These are phyloP conservation scores for Tychaedon coryphoeus DNA, from an alignment of 2,113 vertebrate species.

Conservation along the genomic window DNA sequence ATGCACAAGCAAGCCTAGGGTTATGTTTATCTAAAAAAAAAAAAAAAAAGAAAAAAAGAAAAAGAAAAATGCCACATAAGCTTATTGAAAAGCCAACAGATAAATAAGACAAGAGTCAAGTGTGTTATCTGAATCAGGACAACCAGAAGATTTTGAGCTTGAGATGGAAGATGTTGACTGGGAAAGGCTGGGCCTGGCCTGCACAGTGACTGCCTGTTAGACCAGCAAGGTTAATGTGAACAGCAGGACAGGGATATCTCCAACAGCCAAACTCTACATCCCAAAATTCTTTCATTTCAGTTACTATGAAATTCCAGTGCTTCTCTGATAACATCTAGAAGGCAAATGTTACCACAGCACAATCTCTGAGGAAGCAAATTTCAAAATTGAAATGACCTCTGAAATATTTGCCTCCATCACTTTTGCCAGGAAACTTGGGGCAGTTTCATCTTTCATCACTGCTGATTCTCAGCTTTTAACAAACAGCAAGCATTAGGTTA, in stretches of 20 bases:
- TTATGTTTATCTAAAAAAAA: not conserved
- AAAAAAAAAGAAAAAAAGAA: not conserved
- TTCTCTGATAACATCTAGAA: constrained; percentile 49
- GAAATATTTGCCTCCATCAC: constrained; percentile 13
- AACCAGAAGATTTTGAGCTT: not conserved
- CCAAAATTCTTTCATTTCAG: constrained; percentile 21
- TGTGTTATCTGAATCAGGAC: rapidly evolving
- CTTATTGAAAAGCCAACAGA: not conserved
- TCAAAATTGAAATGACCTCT: constrained; percentile 42
- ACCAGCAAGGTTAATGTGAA: not conserved
- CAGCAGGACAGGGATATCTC: not conserved
- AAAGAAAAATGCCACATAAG: not conserved
- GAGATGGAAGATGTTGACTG: not conserved
- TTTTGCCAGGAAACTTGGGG: constrained; percentile 44
- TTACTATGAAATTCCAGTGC: not conserved
- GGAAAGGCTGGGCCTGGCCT: not conserved
- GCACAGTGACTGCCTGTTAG: not conserved
- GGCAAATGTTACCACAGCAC: constrained; percentile 7
- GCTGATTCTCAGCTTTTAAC: not conserved
- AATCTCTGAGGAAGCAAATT: constrained; percentile 48
- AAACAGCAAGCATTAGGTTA: not conserved
- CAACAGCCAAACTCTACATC: not conserved
- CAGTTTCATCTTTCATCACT: constrained; percentile 25
- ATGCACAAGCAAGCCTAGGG: not conserved
- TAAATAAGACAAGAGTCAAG: not conserved